Percentiles rank a stretch among this genome's conserved stretches.
Conservation (phyloP, 2,797 vertebrate genomes). For the Dicrostonyx torquatus region DNA sequence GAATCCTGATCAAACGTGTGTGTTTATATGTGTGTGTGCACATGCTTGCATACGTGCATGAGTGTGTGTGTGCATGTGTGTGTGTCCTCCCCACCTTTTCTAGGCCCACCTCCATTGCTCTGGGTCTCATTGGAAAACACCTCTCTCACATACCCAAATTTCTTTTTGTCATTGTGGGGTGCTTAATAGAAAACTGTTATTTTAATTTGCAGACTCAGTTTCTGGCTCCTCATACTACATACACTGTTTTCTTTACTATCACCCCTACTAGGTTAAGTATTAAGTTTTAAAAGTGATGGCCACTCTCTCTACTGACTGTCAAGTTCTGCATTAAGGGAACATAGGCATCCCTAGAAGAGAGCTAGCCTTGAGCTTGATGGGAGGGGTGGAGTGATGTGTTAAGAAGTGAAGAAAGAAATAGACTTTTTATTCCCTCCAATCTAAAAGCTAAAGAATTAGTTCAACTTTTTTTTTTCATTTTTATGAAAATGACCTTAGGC, state of each 20-base stretch:
- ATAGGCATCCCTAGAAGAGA: neutral
- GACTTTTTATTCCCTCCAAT: neutral
- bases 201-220: neutral
- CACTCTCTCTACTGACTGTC: neutral
- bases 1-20: neutral
- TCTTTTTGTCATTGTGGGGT: neutral
- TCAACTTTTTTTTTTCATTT: constrained; percentile 62
- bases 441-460: constrained; percentile 68
- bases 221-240: neutral
- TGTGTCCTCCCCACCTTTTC: neutral
- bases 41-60: neutral
- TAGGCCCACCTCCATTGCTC: neutral
- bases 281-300: neutral
- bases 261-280: neutral
- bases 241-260: neutral
- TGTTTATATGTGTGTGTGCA: neutral
- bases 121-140: neutral
- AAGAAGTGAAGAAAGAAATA: constrained; percentile 31
- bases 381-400: neutral
- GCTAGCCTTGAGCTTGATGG: neutral
- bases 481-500: constrained; percentile 74
- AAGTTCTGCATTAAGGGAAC: neutral
- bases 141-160: neutral
- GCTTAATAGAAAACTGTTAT: neutral
- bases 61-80: neutral